Base-by-base conservation (phyloP, 1,140 invertebrate species). In the Subanguina moxae region DNA sequence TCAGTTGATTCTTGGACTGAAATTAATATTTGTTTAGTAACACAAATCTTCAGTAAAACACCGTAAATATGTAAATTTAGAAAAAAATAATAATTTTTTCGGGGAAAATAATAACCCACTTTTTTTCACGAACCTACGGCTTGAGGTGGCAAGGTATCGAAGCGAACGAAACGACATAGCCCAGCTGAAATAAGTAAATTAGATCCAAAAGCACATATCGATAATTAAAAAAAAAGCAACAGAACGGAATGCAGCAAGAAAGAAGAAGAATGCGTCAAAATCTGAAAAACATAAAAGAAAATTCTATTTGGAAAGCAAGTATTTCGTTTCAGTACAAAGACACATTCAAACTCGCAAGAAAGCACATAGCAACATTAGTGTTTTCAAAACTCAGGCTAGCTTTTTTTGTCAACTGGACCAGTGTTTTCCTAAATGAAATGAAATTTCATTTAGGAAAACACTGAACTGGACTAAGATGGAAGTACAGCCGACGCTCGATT, bases 1-100 rank as follows among this genome's bases (percentile, higher is more conserved):
- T 80, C 72, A n/a, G 59, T 56, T 13, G 66, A 64, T 70, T 80
- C 77, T 68, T 69, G 64, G 13, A 80, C 78, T 80, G 23, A 66
- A 81, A 79, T 21, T 68, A 70, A 38, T 65, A 17, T 52, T 52
- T 52, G 15, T 52, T 7, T 11, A 52, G n/a, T n/a, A n/a, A n/a
- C n/a, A n/a, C n/a, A n/a, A n/a, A n/a, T n/a, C n/a, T n/a, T n/a
- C n/a, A n/a, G n/a, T n/a, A n/a, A n/a, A n/a, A n/a, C n/a, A n/a
- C n/a, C n/a, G n/a, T n/a, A n/a, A n/a, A n/a, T n/a, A 65, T 25
- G 15, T n/a, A 57, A 48, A 46, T 68, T 17, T 23, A 13, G 8
- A 67, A 32, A 15, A 0, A 42, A 30, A 42, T 1, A 38, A 21
- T 38, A 23, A 25, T 69, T 57, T 62, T n/a, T n/a, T n/a, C n/a